Conservation (phyloP, 2,113 vertebrate genomes). For the Heterotis niloticus region DNA sequence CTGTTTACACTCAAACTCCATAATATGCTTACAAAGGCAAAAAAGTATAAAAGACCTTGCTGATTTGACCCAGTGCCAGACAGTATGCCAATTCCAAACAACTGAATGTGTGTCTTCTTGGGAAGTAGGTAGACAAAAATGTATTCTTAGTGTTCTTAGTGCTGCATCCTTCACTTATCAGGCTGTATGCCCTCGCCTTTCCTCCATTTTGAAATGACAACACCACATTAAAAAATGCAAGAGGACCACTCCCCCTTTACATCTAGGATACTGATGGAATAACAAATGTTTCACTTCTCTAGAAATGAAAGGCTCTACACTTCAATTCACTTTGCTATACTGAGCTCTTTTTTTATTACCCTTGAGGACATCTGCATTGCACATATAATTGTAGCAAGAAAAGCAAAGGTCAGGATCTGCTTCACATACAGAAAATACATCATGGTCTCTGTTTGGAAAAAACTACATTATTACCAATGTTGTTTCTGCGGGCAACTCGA, state of each 20-base stretch:
- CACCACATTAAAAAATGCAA: neutral
- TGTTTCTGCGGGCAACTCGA: neutral
- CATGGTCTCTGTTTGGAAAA: neutral
- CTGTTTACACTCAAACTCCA: neutral
- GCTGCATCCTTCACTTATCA: neutral
- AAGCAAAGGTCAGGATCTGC: constrained; percentile 3
- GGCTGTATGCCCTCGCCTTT: neutral
- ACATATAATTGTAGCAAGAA: neutral
- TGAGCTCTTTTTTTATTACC: neutral
- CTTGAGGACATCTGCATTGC: neutral
- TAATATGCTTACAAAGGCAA: neutral
- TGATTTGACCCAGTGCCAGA: neutral
- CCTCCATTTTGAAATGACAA: neutral
- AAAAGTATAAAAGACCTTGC: neutral
- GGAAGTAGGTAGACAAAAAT: neutral
- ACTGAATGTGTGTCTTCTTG: neutral
- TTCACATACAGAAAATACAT: neutral
- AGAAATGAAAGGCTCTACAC: neutral
- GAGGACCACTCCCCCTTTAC: neutral
- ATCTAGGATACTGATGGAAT: neutral
- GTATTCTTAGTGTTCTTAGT: neutral
- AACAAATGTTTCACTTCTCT: neutral
- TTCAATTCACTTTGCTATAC: neutral
- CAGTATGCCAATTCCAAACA: neutral
- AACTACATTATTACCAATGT: neutral